Conservation (phyloP, 2,888 invertebrate genomes). For the Lasioglossum figueresi region DNA sequence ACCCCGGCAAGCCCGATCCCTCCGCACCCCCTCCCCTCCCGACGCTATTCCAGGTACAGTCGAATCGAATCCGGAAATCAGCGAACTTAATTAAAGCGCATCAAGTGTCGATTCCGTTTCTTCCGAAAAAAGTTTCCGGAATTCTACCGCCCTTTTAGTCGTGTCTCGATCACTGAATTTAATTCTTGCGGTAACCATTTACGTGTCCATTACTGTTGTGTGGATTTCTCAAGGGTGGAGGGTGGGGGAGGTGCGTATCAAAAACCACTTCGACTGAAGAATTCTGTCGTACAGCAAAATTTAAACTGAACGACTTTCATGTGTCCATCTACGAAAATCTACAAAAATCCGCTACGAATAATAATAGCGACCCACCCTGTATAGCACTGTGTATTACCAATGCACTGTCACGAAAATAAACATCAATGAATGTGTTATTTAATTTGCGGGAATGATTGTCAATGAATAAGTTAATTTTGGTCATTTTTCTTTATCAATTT, state of each 20-base stretch:
- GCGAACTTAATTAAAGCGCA: conserved; percentile 64
- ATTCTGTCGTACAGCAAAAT: background rate
- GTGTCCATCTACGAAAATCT: too few species aligned
- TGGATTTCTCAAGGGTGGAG: background rate
- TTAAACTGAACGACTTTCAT: too few species aligned
- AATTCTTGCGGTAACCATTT: background rate
- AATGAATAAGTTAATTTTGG: background rate
- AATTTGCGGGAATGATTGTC: background rate
- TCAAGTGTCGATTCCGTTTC: conserved; percentile 55
- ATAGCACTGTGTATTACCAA: background rate
- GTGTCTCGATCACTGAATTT: background rate
- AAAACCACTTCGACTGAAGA: background rate
- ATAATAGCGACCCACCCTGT: too few species aligned
- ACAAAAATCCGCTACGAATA: too few species aligned
- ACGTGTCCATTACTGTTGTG: background rate
- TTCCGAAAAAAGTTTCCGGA: conserved; percentile 35
- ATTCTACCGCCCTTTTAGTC: background rate
- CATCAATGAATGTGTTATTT: background rate
- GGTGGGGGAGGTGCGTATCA: rapidly evolving
- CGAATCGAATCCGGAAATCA: conserved; percentile 68
- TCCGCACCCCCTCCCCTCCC: background rate
- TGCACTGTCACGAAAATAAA: background rate
- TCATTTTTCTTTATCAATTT: background rate
- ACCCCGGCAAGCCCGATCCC: conserved; percentile 52
- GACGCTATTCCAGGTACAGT: conserved; percentile 38